phyloP scores from a whole-genome alignment of 2,797 vertebrate species.

The Coracias cyanogaster region DNA sequence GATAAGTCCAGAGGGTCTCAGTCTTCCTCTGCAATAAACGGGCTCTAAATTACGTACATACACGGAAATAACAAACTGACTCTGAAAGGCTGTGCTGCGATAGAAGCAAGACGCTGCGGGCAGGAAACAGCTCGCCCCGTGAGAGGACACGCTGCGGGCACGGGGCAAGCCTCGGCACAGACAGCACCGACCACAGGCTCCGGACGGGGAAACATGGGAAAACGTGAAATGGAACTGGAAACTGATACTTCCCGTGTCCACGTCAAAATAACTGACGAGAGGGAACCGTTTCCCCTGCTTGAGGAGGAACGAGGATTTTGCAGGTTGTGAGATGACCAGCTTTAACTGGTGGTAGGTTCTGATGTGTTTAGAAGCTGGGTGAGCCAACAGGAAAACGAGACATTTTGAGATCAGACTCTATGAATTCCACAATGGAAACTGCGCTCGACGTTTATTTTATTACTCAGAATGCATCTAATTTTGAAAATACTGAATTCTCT shows the following conservation, averaged over 20 bases:
- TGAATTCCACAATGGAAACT: rapidly evolving
- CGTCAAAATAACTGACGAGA: neutral
- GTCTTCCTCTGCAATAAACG: rapidly evolving
- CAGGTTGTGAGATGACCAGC: neutral
- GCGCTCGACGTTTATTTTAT: neutral
- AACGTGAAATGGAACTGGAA: neutral
- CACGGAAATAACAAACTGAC: neutral
- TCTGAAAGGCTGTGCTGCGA: neutral
- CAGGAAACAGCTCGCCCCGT: neutral
- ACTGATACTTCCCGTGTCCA: neutral
- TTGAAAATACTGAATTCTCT: rapidly evolving
- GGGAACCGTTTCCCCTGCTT: neutral
- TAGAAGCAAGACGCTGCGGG: neutral
- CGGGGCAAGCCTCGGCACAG: too few species aligned
- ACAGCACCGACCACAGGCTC: neutral
- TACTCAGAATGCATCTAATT: neutral
- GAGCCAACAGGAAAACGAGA: neutral
- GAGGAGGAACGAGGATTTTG: rapidly evolving
- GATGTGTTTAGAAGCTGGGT: neutral
- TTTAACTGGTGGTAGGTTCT: rapidly evolving
- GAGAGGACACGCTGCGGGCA: too few species aligned
- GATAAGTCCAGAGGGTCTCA: neutral
- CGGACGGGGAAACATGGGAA: neutral
- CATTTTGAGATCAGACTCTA: neutral
- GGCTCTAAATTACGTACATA: neutral